These are phyloP conservation scores for Drosophila sucinea DNA, from an alignment of 1,140 invertebrate genomes.

Conservation along the genomic window DNA sequence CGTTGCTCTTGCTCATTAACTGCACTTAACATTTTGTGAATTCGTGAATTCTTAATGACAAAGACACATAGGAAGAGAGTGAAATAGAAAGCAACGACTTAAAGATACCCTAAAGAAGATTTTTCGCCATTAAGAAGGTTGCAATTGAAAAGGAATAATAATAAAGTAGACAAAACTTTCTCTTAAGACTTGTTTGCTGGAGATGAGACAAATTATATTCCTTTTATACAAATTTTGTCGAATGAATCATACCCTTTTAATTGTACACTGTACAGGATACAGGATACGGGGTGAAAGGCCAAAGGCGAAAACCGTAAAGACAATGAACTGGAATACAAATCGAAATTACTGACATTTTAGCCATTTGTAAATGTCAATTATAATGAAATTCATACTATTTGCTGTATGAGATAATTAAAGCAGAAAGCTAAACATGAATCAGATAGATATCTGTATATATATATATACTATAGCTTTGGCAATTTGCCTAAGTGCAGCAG, in stretches of 20 bases:
- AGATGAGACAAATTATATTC: too few species aligned
- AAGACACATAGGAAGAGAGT: neutral
- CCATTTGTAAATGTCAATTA: conserved; percentile 54
- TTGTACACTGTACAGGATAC: neutral
- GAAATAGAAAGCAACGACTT: neutral
- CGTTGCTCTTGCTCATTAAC: conserved; percentile 61
- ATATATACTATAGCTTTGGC: conserved; percentile 34
- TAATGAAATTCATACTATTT: conserved; percentile 52
- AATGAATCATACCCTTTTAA: neutral
- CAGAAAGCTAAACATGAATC: conserved; percentile 16
- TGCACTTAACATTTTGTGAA: conserved; percentile 74
- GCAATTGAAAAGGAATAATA: too few species aligned
- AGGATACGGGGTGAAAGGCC: neutral
- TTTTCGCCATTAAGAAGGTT: too few species aligned
- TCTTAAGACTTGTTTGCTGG: too few species aligned
- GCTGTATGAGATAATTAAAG: conserved; percentile 5
- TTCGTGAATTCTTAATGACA: conserved; percentile 69
- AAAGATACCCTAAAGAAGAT: neutral
- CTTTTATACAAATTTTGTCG: too few species aligned
- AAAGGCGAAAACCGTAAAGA: conserved; percentile 17
- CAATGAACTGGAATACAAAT: conserved; percentile 11
- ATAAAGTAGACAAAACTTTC: too few species aligned
- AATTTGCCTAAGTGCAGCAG: conserved; percentile 76
- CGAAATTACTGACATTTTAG: conserved; percentile 30
- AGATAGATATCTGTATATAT: neutral